Base-by-base conservation (phyloP, 2,888 invertebrate genomes). In the Lepeophtheirus nordmannii region DNA sequence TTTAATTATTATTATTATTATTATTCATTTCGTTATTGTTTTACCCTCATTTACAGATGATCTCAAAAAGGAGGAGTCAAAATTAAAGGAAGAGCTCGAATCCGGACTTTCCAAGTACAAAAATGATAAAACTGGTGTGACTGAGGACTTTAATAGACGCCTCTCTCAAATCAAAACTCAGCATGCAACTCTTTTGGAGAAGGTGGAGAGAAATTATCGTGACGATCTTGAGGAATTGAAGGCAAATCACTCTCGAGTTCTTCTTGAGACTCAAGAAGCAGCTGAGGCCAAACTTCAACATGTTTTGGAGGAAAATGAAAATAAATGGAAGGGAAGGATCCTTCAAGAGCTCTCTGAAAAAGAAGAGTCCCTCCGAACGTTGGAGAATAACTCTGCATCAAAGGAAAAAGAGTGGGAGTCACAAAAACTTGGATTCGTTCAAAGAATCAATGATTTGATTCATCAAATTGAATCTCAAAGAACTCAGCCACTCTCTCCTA, bases 41-140 rank as follows among this genome's bases (percentile, higher is more conserved):
- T 30, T 30, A 30, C 7, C 7, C 30, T 46, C 17, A 14, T 46
- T 46, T 46, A 14, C 8, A 46, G 53, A 46, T 46, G 53, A 46
- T 46, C 53, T 46, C 53, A 46, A 46, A 46, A 46, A 46, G 17
- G 53, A 46, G 17, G 53, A 46, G 53, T n/a, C n/a, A 46, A 46
- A 46, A 46, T 17, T 46, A 14, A 46, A 46, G 53, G 53, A 14
- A 1, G 53, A 46, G 17, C 53, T 46, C 53, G 53, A 46, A 46
- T 46, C 53, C 8, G 53, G 8, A 5, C 53, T 46, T 14, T 14
- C 53, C 17, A 46, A 46, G 53, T n/a, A n/a, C 53, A 46, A 46
- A 46, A 46, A 14, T 17, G 53, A 46, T n/a, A 46, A 46, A 17
- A n/a, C 53, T 17, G 53, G 53, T 8, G 53, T 46, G 53, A 46